Evolutionary conservation across 2,113 vertebrate species (phyloP).

Genomic region (Pagrus major): DNA sequence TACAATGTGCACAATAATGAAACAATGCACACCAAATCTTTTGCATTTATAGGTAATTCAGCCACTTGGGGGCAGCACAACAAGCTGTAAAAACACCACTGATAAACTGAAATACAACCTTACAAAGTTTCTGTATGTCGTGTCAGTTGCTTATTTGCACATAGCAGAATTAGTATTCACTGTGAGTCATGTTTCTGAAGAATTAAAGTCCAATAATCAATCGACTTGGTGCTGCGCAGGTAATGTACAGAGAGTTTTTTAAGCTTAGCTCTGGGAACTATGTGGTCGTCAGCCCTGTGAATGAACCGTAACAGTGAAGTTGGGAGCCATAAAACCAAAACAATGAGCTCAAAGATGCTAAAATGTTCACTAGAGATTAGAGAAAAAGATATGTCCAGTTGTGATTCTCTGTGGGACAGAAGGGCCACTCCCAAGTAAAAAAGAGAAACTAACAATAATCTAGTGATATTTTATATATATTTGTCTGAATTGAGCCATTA

Average conservation of each 20-base stretch:
- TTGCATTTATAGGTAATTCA: not conserved
- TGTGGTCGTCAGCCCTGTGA: not conserved
- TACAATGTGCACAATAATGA: no score
- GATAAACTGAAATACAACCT: not conserved
- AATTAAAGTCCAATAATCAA: not conserved
- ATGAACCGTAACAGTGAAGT: not conserved
- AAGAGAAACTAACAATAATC: no score
- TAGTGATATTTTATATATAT: no score
- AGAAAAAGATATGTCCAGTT: not conserved
- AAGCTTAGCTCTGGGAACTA: no score
- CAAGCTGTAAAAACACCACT: conserved; percentile 4
- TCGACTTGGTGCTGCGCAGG: not conserved
- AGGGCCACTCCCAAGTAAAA: no score
- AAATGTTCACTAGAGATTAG: not conserved
- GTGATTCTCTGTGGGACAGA: no score
- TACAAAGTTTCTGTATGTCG: not conserved
- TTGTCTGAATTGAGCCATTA: no score
- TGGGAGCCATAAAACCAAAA: not conserved
- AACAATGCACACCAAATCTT: no score
- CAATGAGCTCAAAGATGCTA: not conserved
- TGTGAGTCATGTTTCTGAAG: not conserved
- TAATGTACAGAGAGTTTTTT: not conserved
- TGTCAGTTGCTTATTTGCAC: not conserved
- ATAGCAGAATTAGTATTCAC: not conserved
- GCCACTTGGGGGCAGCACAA: conserved; percentile 4